Conservation (phyloP, 2,797 vertebrate genomes). For the Bufotes viridis region DNA sequence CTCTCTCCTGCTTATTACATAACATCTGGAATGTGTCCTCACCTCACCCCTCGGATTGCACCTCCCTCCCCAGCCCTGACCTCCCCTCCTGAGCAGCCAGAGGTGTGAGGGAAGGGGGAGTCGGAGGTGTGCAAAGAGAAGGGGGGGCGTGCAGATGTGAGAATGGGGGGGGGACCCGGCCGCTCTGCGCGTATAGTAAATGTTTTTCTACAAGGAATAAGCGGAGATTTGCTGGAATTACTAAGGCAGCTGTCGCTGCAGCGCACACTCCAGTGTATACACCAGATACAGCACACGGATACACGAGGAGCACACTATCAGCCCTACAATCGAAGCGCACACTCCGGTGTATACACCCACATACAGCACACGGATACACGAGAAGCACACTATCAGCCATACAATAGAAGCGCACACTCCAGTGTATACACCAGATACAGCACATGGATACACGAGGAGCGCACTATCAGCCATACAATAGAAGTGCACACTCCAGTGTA, state of each 20-base stretch:
- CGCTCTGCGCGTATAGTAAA: neutral
- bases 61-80: slow-evolving; percentile 31
- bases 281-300: neutral
- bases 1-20: slow-evolving; percentile 36
- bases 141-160: too few relatives aligned
- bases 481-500: neutral
- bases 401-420: too few relatives aligned
- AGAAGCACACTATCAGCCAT: neutral
- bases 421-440: too few relatives aligned
- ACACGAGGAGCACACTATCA: neutral
- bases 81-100: slow-evolving; percentile 47
- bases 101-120: slow-evolving; percentile 31
- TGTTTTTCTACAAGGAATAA: neutral
- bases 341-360: neutral
- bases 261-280: neutral
- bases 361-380: too few relatives aligned
- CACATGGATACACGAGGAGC: too few relatives aligned
- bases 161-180: neutral
- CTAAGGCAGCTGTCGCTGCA: neutral
- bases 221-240: slow-evolving; percentile 14
- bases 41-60: slow-evolving; percentile 34
- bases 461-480: neutral
- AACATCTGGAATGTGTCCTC: slow-evolving; percentile 51
- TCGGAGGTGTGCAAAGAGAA: slow-evolving; percentile 27
- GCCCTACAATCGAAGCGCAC: too few relatives aligned